Base-by-base conservation (phyloP, 92 coral and sea anemone genomes). In the Ricordea florida region DNA sequence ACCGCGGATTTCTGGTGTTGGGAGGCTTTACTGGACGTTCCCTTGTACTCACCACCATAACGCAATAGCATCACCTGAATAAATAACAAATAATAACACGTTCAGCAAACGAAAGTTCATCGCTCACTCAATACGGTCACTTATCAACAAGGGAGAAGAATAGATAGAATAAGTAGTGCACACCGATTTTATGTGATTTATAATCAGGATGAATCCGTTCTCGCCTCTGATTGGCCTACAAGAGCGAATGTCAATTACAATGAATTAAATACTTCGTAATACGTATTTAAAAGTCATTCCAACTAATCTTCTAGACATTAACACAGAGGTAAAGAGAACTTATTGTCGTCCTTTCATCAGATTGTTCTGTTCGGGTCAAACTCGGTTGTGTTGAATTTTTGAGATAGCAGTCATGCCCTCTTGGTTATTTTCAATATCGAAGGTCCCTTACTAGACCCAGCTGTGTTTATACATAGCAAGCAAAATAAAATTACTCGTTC, bases 31-130 rank as follows among this genome's bases (percentile, higher is more conserved):
- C 55, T n/a, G 28, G 40, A 33, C 68, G 24, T 26, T 45, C 57
- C n/a, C 10, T 45, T 30, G 50, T 65, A 82, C 88, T 75, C 49
- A 82, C 88, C 83, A 82, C 88, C 88, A 82, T 22, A 75, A 38
- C 21, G 78, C 88, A 34, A 68, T 66, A 56, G 57, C 69, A 20
- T 50, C 38, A 35, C 69, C 41, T 35, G 88, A 79, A 34, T 82
- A 82, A 57, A 82, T 75, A 69, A 82, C 57, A 67, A 82, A 27
- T 40, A 82, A 38, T 27, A 82, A 53, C 36, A 82, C 57, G 46
- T 83, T 75, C 36, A 50, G 79, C 47, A 76, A 50, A 71, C 83
- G 72, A 44, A 82, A 63, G 67, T 57, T 82, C 88, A 82, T 82
- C 70, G 83, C 44, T 64, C 75, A 74, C 78, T 82, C 78, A 65